Conservation (phyloP, 1,140 invertebrate genomes). For the Halyomorpha halys region DNA sequence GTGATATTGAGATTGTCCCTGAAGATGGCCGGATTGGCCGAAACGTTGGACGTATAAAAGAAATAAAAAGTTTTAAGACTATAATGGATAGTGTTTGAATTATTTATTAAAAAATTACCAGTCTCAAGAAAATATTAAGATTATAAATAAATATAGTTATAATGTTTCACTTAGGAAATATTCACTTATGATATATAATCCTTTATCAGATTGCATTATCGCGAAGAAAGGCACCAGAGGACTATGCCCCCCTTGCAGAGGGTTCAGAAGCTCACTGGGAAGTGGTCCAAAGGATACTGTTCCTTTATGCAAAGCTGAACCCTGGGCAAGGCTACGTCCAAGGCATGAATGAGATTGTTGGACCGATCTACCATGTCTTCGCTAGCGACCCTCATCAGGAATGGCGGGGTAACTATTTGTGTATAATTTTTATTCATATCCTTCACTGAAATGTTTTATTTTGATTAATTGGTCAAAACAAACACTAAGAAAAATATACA, state of each 20-base stretch:
- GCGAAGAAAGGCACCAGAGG: conserved; percentile 56
- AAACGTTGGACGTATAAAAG: too few relatives aligned
- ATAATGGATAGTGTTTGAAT: too few relatives aligned
- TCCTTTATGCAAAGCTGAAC: conserved; percentile 95
- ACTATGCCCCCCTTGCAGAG: conserved; percentile 68
- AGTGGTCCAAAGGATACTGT: conserved; percentile 91
- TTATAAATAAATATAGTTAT: background rate
- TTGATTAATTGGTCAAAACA: too few relatives aligned
- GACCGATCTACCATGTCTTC: conserved; percentile 96
- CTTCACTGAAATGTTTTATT: too few relatives aligned
- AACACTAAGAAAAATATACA: too few relatives aligned
- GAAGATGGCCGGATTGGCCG: too few relatives aligned
- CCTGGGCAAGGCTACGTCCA: conserved; percentile 96
- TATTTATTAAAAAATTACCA: too few relatives aligned
- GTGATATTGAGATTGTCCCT: too few relatives aligned
- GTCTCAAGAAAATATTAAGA: too few relatives aligned
- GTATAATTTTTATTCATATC: too few relatives aligned
- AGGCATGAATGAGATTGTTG: conserved; percentile 99
- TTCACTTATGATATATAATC: too few relatives aligned
- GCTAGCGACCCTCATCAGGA: conserved; percentile 75
- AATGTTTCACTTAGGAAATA: background rate
- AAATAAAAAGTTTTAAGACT: too few relatives aligned
- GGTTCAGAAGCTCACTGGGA: conserved; percentile 90
- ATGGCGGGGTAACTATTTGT: conserved; percentile 64
- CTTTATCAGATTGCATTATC: conserved; percentile 45